Evolutionary conservation across 2,888 invertebrate genomes (phyloP), one percentile per base, ranked within the genome.

Genomic region (Sarcophaga variegata): DNA sequence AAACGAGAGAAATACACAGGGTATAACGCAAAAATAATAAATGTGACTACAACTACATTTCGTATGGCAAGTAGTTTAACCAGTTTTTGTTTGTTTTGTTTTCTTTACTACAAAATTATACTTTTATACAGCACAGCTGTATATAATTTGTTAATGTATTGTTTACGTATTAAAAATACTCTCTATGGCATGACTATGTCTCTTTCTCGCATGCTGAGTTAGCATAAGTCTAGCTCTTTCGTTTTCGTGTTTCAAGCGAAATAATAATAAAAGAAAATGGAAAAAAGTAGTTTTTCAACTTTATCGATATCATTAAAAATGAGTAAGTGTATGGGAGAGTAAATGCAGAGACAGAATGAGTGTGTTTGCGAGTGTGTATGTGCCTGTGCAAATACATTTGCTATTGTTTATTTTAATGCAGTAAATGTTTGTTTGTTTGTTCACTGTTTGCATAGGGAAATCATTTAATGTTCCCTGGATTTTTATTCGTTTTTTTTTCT

Each of bases 261-360:
- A 64, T n/a, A 49, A 49, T 49, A 69, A 71, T 71, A 69, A 60
- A 60, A 37, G 4, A 27, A 64, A 71, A 49, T 14, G 37, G 37
- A 37, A 81, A 69, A 49, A 72, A 80, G 77, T 83, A 86, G 83
- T 86, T 86, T 82, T 77, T 72, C 80, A 72, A 69, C 63, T 69
- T 67, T 63, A 77, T 22, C 81, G 71, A 45, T 60, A 14, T 45
- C 5, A 74, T 62, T 66, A 63, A 6, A 80, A 62, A 66, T 47
- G 49, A 66, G 20, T 70, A 69, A 77, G 37, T 63, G 12, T 63
- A 10, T 17, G 20, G 54, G 11, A 22, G 60, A 59, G 59, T 67
- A n/a, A n/a, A 60, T 66, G 54, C 37, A 37, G 70, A 49, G 25
- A 59, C 37, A 54, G 27, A 27, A 20, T 60, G 59, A 47, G 59